Base-by-base conservation (phyloP, 2,113 vertebrate species). In the Lates calcarifer region DNA sequence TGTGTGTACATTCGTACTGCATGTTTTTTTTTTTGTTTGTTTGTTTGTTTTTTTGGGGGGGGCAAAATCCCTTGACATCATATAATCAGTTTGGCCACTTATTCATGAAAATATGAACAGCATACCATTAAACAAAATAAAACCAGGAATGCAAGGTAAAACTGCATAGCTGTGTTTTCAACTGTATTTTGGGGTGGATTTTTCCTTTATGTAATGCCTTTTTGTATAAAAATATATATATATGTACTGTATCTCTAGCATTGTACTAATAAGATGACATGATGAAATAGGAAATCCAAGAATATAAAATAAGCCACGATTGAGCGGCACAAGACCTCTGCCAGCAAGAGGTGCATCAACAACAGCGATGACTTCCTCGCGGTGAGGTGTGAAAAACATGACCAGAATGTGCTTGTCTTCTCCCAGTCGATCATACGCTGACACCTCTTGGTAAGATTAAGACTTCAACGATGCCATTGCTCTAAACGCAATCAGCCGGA, bases 171-270 rank as follows among this genome's bases (percentile, higher is more conserved):
- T 81, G 57, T 77, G 69, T 66, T 85, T 74, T 57, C 1, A 61
- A 82, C 61, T 56, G 66, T 67, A 28, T 72, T 70, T 79, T 53
- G 35, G 14, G 67, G 47, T 24, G 13, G 31, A 39, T 55, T 47
- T 31, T 53, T 45, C 17, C 49, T 73, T 45, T 14, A 53, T 24
- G 35, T 56, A 84, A 71, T 74, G 43, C 29, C 22, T 76, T 71
- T 71, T 55, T 47, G 7, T 81, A 82, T 43, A 85, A 88, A 91
- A 89, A 85, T 86, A 91, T 61, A n/a, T n/a, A n/a, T n/a, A n/a
- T n/a, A n/a, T n/a, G n/a, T n/a, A n/a, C n/a, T n/a, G n/a, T n/a
- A 88, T 74, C 49, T 82, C 62, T 84, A 37, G 24, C 56, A 20
- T 77, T 73, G 43, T 55, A 51, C 81, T 61, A 65, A 65, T 45